Conservation (phyloP, 1,140 invertebrate species). For the Zophobas morio region DNA sequence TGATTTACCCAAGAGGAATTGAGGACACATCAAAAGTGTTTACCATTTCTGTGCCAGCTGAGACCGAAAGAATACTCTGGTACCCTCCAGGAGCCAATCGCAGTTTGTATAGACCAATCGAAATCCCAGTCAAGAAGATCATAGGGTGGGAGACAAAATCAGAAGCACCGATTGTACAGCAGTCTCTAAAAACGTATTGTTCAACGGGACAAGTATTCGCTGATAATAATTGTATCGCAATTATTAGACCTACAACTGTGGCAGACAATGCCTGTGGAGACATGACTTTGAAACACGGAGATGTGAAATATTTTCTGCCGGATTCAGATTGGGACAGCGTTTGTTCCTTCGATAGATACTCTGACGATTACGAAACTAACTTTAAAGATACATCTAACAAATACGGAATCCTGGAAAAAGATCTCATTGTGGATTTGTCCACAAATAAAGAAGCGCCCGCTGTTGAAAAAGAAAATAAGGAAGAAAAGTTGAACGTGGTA, state of each 20-base stretch:
- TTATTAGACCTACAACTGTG: background rate
- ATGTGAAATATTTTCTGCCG: background rate
- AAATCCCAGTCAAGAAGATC: too few species aligned
- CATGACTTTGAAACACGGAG: constrained; percentile 4
- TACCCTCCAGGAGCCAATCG: too few species aligned
- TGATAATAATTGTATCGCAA: background rate
- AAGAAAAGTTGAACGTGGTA: background rate
- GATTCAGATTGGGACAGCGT: constrained; percentile 26
- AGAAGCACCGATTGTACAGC: too few species aligned
- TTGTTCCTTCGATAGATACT: background rate
- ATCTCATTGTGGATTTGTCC: constrained; percentile 36
- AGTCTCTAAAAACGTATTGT: too few species aligned
- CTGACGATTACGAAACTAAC: background rate
- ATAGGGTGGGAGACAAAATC: too few species aligned
- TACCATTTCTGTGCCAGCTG: too few species aligned
- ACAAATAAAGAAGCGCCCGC: constrained; percentile 18
- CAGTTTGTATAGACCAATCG: too few species aligned
- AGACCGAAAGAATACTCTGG: too few species aligned
- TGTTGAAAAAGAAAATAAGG: constrained; percentile 4
- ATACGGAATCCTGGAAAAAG: constrained; percentile 37
- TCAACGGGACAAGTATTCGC: too few species aligned
- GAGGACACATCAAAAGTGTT: too few species aligned
- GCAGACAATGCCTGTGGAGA: background rate
- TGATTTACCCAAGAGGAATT: too few species aligned
- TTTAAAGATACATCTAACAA: background rate